phyloP scores from a whole-genome alignment of 2,113 vertebrate species.

The Corythaeola cristata region DNA sequence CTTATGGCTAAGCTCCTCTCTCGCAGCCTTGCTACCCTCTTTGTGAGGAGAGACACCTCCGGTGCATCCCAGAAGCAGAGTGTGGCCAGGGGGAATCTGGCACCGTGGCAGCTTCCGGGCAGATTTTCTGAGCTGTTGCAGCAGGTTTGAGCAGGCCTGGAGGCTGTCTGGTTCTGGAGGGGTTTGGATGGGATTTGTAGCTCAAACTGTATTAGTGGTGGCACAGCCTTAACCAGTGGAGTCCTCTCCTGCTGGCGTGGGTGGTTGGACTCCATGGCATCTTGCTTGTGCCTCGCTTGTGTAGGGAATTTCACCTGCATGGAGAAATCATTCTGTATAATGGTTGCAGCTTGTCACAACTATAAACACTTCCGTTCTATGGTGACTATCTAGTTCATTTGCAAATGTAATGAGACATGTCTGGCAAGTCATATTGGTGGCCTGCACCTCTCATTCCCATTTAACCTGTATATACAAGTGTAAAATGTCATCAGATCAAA shows the following conservation, averaged over 20 bases:
- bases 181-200: background rate
- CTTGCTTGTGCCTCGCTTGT: background rate
- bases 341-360: background rate
- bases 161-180: background rate
- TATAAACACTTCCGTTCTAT: background rate
- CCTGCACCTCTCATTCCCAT: background rate
- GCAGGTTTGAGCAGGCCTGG: background rate
- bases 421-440: background rate
- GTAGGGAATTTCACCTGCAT: background rate
- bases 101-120: background rate
- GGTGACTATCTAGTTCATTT: background rate
- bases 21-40: background rate
- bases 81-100: background rate
- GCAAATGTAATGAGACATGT: background rate
- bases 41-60: background rate
- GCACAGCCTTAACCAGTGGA: background rate
- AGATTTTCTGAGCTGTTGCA: background rate
- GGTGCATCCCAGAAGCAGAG: background rate
- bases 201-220: background rate
- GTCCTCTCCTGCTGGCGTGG: background rate
- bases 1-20: background rate
- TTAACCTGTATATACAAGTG: background rate
- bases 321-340: background rate
- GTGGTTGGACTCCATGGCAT: background rate
- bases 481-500: background rate